Base-by-base conservation (phyloP, 92 coral and sea anemone species). In the Bergia puertoricense region DNA sequence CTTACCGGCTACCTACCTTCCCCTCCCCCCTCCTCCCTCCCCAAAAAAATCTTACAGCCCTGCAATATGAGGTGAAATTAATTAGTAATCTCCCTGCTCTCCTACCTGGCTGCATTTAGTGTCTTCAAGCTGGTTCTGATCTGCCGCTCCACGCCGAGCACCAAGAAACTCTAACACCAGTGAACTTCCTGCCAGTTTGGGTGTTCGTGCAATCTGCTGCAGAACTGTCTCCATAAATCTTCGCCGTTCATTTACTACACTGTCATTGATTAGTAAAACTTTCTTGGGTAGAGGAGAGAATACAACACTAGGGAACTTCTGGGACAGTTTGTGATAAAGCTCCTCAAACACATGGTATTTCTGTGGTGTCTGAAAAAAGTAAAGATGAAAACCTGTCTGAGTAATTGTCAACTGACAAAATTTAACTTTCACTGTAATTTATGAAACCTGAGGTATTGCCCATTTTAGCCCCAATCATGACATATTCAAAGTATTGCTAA, bases 311-410 rank as follows among this genome's bases (percentile, higher is more conserved):
- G 99, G 98, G 57, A 94, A 97, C 85, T 94, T 97, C 88, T 93
- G 92, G 22, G 89, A 72, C 6, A 97, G 91, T 88, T 95, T 97
- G 45, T 89, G 89, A 75, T 94, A 94, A 18, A 97, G 91, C 13
- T 97, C 99, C 89, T 97, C 99, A 91, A 97, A 96, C 4, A 81
- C 88, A 81, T 95, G 93, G 91, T 89, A 97, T 81, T 93, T 97
- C 43, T 97, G 95, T 65, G 96, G 98, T 41, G 95, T 93, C 99
- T 97, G 45, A 39, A 74, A 71, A 36, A 62, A 39, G 41, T 4
- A 69, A 68, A 69, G 20, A n/a, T 13, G 42, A 83, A 23, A 20
- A 22, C n/a, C n/a, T 62, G 6, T 16, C 30, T 20, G 30, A 62
- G 69, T 16, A 57, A 13, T 48, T 48, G 54, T 48, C 30, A 30